Conservation (phyloP, 2,797 vertebrate genomes). For the Alcedo atthis region DNA sequence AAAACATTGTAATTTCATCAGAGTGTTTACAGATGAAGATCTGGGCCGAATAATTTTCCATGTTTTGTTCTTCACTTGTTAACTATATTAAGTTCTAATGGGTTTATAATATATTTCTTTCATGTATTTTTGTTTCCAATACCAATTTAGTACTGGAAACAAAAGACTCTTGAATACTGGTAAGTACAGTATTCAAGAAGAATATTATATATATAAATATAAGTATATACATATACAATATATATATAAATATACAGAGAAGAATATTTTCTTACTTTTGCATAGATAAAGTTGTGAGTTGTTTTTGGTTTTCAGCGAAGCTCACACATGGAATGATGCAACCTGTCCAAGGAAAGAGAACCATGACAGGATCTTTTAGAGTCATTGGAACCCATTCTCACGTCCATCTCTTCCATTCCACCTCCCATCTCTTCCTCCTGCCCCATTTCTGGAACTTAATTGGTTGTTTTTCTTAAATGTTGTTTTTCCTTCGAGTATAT, state of each 20-base stretch:
- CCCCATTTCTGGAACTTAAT: not conserved
- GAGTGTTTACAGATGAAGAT: not conserved
- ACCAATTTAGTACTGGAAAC: not conserved
- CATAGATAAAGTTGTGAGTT: no score
- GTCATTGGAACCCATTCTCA: accelerated
- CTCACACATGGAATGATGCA: not conserved
- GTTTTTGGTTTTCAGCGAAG: not conserved
- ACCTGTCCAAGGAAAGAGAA: not conserved
- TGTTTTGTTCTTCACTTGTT: not conserved
- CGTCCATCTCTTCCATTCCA: not conserved
- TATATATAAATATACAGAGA: no score
- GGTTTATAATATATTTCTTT: not conserved
- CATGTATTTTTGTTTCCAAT: not conserved
- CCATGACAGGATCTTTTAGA: not conserved
- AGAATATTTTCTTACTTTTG: no score
- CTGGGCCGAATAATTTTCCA: not conserved
- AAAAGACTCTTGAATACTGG: not conserved
- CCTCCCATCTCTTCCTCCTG: not conserved
- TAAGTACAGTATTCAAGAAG: not conserved
- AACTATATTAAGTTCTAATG: not conserved
- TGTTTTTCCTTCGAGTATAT: not conserved
- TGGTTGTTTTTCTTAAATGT: not conserved
- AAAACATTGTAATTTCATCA: not conserved
- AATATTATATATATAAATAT: no score
- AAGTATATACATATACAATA: no score